Evolutionary conservation across 1,140 invertebrate genomes (phyloP), one percentile per base, ranked within the genome.

Genomic region (Leguminivora glycinivorella): DNA sequence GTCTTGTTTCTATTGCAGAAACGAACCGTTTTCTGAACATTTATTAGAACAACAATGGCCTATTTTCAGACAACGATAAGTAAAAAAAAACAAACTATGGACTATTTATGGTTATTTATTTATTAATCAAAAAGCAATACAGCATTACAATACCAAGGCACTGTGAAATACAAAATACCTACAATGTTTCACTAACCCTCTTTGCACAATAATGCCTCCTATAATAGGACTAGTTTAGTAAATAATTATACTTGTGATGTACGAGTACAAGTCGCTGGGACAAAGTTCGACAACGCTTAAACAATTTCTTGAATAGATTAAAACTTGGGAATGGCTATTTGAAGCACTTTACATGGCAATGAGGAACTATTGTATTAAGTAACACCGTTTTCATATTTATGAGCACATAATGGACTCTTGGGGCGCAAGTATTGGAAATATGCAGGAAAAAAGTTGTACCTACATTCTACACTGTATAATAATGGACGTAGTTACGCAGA

Each of bases 311-410:
- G 82, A 77, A 82, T 82, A 85, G 80, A 85, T 85, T 85, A 80
- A 73, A 85, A 85, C 75, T 85, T 85, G 69, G 66, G 78, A 80
- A 77, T 80, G 79, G 75, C 74, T 72, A 74, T 79, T 75, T 78
- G 63, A 81, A 78, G 73, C 73, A 76, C 80, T 83, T 84, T 81
- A 83, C 83, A 82, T 81, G 82, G 81, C 73, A 85, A 85, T 79
- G 79, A 79, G 58, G n/a, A 29, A 29, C 25, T 63, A 63, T 63
- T 29, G 26, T 75, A 78, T 74, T 77, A 78, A 76, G 77, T 80
- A 73, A 79, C 76, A 76, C 75, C 75, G 68, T 71, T 72, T 47
- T 69, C 56, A 72, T 67, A 72, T 72, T 73, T 68, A 77, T 73
- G 72, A 72, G 66, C 67, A 70, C 19, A 52, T 52, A 52, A 52